A percentile compares a stretch with the other conserved stretches of the same genome.
Evolutionary conservation across 2,888 invertebrate species (phyloP).

Genomic region (Eupithecia abbreviata): DNA sequence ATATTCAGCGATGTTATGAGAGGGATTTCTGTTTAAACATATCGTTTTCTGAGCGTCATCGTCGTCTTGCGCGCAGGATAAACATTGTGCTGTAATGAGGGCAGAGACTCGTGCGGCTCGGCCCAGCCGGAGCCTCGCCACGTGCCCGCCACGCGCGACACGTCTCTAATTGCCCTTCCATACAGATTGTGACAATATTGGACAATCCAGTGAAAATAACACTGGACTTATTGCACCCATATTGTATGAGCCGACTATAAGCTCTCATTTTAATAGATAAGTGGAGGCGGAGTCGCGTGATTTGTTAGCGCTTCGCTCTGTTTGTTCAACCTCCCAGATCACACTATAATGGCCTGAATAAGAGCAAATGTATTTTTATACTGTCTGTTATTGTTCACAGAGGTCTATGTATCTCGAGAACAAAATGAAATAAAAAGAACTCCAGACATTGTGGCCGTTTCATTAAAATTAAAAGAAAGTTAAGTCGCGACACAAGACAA

Average conservation of each 20-base stretch:
- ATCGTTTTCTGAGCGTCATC: conserved; percentile 61
- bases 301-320: conserved; percentile 66
- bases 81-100: conserved; percentile 71
- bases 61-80: conserved; percentile 66
- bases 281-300: conserved; percentile 78
- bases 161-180: conserved; percentile 81
- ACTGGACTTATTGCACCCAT: conserved; percentile 67
- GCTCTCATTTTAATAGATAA: conserved; percentile 84
- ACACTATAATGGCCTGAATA: conserved; percentile 39
- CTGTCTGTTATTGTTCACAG: conserved; percentile 37
- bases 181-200: conserved; percentile 81
- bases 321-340: conserved; percentile 47
- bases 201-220: conserved; percentile 83
- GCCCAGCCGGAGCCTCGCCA: conserved; percentile 56
- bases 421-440: conserved; percentile 61
- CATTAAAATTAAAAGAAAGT: conserved; percentile 77
- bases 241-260: conserved; percentile 73
- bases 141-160: conserved; percentile 79
- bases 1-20: conserved; percentile 39
- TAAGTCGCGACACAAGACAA: conserved; percentile 79
- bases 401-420: conserved; percentile 47
- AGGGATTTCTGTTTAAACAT: conserved; percentile 59
- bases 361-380: conserved; percentile 39
- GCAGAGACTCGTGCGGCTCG: conserved; percentile 49
- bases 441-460: conserved; percentile 60